Percentiles rank a stretch among this genome's conserved stretches.
Evolutionary conservation across 2,113 vertebrate species (phyloP).

Genomic region (Hystrix cristata): DNA sequence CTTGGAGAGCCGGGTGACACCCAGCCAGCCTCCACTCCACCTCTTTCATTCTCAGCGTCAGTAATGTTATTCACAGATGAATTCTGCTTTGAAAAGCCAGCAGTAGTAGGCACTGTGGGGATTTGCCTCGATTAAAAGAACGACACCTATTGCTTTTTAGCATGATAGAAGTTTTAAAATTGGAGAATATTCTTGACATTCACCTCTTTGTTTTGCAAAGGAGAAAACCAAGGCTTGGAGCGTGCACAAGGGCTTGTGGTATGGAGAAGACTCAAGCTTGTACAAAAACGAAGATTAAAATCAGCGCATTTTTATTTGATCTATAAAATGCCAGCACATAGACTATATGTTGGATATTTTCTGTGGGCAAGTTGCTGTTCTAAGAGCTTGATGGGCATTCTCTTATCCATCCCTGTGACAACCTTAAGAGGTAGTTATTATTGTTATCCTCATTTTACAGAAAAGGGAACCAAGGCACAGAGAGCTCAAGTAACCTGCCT

Average conservation of each 20-base stretch:
- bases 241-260: neutral
- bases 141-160: neutral
- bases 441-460: neutral
- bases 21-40: neutral
- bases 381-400: neutral
- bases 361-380: neutral
- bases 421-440: neutral
- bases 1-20: neutral
- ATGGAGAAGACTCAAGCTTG: neutral
- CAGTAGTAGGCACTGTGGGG: neutral
- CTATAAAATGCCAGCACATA: neutral
- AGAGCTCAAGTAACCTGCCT: neutral
- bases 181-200: neutral
- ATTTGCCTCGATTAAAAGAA: slow-evolving; percentile 45
- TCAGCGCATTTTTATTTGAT: neutral
- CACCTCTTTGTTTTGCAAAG: neutral
- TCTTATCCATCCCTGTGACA: neutral
- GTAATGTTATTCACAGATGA: neutral
- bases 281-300: neutral
- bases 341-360: neutral
- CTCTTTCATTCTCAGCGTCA: neutral
- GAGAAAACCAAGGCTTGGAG: neutral
- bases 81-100: slow-evolving; percentile 56
- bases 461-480: neutral
- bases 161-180: neutral